A percentile compares a stretch with the other conserved stretches of the same genome.
phyloP scores from a whole-genome alignment of 92 coral and sea anemone genomes.

The Porites cylindrica region DNA sequence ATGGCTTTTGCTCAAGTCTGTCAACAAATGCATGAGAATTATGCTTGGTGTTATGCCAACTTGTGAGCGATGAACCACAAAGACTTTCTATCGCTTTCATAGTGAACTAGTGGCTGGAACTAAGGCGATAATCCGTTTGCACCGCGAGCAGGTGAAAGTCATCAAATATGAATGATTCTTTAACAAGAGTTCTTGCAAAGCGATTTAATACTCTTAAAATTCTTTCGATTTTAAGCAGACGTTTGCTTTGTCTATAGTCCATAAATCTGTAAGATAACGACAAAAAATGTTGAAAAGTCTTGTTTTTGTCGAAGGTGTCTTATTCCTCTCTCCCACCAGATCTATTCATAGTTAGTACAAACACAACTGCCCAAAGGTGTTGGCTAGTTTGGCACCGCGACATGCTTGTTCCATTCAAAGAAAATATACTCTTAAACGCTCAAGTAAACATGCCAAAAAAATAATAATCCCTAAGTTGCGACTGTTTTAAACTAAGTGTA shows the following conservation, averaged over 20 bases:
- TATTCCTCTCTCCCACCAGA: background rate
- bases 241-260: background rate
- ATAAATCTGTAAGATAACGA: too few species aligned
- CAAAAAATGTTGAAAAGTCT: background rate
- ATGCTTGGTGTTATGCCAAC: conserved; percentile 35
- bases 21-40: conserved; percentile 34
- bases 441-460: conserved; percentile 28
- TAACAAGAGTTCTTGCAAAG: conserved; percentile 35
- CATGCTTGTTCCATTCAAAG: conserved; percentile 30
- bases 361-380: conserved; percentile 40
- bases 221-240: conserved; percentile 1
- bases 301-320: background rate
- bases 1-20: conserved; percentile 6
- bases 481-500: background rate
- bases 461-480: background rate
- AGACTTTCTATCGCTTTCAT: conserved; percentile 23
- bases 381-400: conserved; percentile 14
- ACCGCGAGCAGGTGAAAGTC: conserved; percentile 34
- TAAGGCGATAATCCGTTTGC: conserved; percentile 40
- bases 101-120: conserved; percentile 40
- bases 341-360: conserved; percentile 31
- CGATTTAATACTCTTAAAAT: conserved; percentile 31
- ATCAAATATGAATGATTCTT: conserved; percentile 44
- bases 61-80: conserved; percentile 22
- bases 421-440: conserved; percentile 37